Base-by-base conservation (phyloP, 2,797 vertebrate genomes). In the Microctenopoma steveboyesi region DNA sequence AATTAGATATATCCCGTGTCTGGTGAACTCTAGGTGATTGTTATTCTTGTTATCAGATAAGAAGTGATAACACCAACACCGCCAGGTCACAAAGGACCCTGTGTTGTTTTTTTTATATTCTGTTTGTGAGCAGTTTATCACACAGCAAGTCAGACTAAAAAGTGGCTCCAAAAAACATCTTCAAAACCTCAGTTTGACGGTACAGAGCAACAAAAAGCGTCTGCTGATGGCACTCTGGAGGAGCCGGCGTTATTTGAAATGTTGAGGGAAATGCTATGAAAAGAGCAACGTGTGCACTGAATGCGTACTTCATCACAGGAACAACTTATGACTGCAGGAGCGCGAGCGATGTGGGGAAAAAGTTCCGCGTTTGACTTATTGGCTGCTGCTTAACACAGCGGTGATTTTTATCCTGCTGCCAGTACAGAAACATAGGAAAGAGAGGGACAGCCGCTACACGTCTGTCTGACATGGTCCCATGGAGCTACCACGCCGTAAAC, bases 361-460 rank as follows among this genome's bases (percentile, higher is more conserved):
- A 76, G 70, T 69, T 67, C 78, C 63, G 79, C n/a, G 48, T 78
- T 82, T 80, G 76, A 88, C 83, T 79, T 53, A 33, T 55, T 37
- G 70, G 54, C 72, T 73, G 16, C 40, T 43, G 56, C 79, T 83
- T 30, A 76, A 79, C 42, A 76, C 67, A 78, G 74, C 67, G 64
- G 70, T 39, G 65, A 54, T 69, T 72, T 43, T 84, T 52, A 50
- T 74, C 48, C 51, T 6, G 46, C 64, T 84, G 82, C 74, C 69
- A 75, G 67, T 14, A 27, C 58, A 22, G 13, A 65, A 60, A 55
- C 55, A 13, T 14, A 74, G 49, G 7, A 42, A 59, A 68, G 47
- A 64, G 54, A 48, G 69, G 47, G 42, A 30, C 3, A 14, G 49
- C 63, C 72, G 40, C 60, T n/a, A 33, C 39, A 47, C 16, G 1